Base-by-base conservation (phyloP, 1,140 invertebrate species). In the Lepidurus arcticus region DNA sequence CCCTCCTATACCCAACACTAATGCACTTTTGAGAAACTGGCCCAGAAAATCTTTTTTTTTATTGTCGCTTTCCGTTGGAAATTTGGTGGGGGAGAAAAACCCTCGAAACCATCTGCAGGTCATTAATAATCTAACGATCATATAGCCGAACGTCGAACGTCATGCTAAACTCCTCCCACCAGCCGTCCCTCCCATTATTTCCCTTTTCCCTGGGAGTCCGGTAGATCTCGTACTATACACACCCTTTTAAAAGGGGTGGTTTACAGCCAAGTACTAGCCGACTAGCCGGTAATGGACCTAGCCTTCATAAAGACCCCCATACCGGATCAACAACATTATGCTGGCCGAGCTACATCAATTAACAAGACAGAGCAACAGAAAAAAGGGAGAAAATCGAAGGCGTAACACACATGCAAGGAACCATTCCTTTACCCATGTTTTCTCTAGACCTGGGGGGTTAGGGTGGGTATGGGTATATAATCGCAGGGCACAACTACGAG, bases 101-200 rank as follows among this genome's bases (percentile, higher is more conserved):
- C 53, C 21, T 65, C 16, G 21, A 65, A 65, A 65, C n/a, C 53
- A 13, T 65, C 53, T 65, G 6, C 53, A 65, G 8, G 53, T 65
- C 53, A 65, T 65, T 65, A 65, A 65, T 65, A 65, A 65, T 65
- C 53, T 65, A 65, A 65, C 53, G 8, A n/a, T 65, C 9, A 65
- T 21, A 7, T n/a, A 16, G 34, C 34, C 34, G 34, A 34, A 34
- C 34, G 34, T 34, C 2, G 34, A 34, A 34, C 4, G 34, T 34
- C 34, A 34, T 34, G 34, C 34, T 34, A 34, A 34, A 34, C 34
- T 34, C 34, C 34, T 34, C 34, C 34, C 34, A 34, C 34, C 34
- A 34, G 3, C 2, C 34, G 53, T 65, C 53, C 53, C 53, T 65
- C 53, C 53, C 53, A 65, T 21, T 16, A 65, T 13, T 21, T 65